Evolutionary conservation across 23 tunicate genomes (phyloP).

Genomic region (Trididemnum nubilum): DNA sequence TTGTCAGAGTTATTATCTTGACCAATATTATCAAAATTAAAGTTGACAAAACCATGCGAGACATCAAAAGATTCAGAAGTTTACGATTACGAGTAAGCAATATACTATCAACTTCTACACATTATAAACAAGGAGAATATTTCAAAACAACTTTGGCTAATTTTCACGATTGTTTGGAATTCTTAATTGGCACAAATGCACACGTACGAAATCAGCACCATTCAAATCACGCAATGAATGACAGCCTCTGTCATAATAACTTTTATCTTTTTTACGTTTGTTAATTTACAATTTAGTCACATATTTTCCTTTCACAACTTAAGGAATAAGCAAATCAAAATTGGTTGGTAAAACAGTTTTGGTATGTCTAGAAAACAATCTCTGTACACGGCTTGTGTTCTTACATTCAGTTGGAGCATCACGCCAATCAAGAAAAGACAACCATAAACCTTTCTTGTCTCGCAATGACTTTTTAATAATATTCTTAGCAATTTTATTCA

Average conservation of each 20-base stretch:
- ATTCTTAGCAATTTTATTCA: no score
- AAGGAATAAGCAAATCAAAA: no score
- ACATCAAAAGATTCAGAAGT: not conserved
- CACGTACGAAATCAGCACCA: not conserved
- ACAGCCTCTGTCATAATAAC: not conserved
- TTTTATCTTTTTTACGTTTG: no score
- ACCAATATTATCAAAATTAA: not conserved
- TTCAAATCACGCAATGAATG: not conserved
- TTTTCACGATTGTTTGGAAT: not conserved
- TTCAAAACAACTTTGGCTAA: not conserved
- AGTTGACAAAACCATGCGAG: not conserved
- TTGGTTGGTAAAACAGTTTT: no score
- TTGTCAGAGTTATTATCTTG: not conserved
- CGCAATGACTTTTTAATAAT: no score
- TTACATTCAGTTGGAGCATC: no score
- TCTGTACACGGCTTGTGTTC: no score
- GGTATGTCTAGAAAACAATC: no score
- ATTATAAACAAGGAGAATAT: not conserved
- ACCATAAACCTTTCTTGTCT: no score
- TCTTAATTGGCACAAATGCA: not conserved
- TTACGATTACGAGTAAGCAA: not conserved
- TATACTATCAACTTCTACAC: not conserved
- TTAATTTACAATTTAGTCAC: no score
- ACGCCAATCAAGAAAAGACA: no score
- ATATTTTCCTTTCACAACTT: no score